Evolutionary conservation across 2,888 invertebrate genomes (phyloP), one percentile per base, ranked within the genome.

Genomic region (Dryococelus australis): DNA sequence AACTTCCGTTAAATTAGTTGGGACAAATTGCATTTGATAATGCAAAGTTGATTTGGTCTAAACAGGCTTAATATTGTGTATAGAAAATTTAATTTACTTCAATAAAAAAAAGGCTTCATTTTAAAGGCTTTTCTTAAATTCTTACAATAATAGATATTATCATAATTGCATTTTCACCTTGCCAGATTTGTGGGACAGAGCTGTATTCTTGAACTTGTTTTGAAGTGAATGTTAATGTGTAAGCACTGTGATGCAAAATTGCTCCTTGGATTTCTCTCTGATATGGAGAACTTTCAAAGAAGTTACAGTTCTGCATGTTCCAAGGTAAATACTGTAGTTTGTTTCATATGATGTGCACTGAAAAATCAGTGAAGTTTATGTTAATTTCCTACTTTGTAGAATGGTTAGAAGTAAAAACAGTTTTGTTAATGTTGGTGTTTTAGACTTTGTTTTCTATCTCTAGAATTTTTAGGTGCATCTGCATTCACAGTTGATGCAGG

Each of bases 221-320:
- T 20, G 16, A 65, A 65, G 24, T 65, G 8, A n/a, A 16, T 16
- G 20, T 65, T 20, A 65, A 16, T 65, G 20, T 65, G 65, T 65
- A 65, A 65, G 65, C 65, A 65, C n/a, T 65, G 65, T 65, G 65
- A 24, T 65, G n/a, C 20, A 65, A 65, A 65, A n/a, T 65, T 65
- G 65, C 65, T 65, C 65, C 65, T 65, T 65, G 65, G 65, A 65
- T 65, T 65, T 65, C 65, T 65, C 65, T 65, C 65, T 65, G 65
- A 65, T 24, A 65, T 65, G 20, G 65, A 65, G 65, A 65, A 65
- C 65, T 65, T 65, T 65, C 65, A 65, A 65, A 65, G 65, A 65
- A 16, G n/a, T 65, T 65, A 65, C 65, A 65, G 65, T 65, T 65
- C 65, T 65, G 65, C 20, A 65, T 65, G 65, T 65, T 65, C 65